phyloP scores from a whole-genome alignment of 2,113 vertebrate species.

The Psettodes erumei region DNA sequence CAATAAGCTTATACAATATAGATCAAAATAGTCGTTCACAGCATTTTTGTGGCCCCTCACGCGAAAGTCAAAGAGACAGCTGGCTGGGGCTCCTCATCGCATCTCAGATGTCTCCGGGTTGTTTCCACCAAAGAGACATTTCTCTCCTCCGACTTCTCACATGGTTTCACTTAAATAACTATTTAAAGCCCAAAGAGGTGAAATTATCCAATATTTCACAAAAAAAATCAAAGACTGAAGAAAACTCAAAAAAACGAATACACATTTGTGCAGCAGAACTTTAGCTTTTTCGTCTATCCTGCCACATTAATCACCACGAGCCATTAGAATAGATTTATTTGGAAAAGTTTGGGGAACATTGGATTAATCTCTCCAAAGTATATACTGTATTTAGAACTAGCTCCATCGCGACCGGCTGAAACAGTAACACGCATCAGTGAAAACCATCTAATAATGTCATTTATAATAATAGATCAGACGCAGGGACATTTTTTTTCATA shows the following conservation, averaged over 20 bases:
- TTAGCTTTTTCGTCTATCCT: neutral
- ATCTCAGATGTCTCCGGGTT: slow-evolving; percentile 6
- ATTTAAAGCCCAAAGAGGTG: neutral
- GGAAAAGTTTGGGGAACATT: neutral
- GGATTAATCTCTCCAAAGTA: neutral
- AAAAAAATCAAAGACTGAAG: neutral
- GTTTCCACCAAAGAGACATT: slow-evolving; percentile 6
- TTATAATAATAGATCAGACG: neutral
- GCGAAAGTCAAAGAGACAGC: neutral
- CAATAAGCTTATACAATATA: neutral
- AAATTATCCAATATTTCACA: slow-evolving; percentile 6
- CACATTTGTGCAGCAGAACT: neutral
- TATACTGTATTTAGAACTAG: neutral
- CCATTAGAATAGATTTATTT: neutral
- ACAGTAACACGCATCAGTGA: neutral
- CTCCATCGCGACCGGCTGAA: neutral
- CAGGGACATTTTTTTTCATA: no score
- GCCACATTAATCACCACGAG: neutral
- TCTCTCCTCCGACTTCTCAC: slow-evolving; percentile 5
- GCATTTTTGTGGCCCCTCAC: neutral
- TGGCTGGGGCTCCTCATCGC: neutral
- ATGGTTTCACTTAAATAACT: slow-evolving; percentile 13
- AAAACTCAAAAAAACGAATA: neutral
- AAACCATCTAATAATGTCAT: no score
- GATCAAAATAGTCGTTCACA: neutral